Conservation (phyloP, 1,140 invertebrate genomes). For the Diachasma alloeum region DNA sequence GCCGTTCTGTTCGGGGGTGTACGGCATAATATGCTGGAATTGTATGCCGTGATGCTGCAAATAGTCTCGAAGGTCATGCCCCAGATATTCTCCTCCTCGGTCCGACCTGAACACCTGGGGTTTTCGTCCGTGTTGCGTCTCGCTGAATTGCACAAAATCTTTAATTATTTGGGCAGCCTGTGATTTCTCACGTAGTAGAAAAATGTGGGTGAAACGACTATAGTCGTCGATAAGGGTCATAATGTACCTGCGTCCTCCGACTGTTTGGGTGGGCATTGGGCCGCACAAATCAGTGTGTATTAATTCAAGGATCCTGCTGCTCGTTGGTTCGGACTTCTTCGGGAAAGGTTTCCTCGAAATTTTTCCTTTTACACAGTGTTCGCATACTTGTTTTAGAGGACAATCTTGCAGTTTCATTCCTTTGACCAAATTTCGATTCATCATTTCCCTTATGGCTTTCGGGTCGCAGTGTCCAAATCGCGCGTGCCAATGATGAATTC, state of each 20-base stretch:
- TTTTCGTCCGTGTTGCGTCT: background rate
- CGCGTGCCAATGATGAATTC: too few species aligned
- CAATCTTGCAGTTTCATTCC: too few species aligned
- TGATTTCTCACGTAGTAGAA: slow-evolving; percentile 25
- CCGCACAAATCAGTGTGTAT: slow-evolving; percentile 28
- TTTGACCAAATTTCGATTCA: too few species aligned
- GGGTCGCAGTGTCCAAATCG: too few species aligned
- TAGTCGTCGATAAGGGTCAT: slow-evolving; percentile 28
- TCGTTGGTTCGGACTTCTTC: background rate
- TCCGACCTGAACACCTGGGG: background rate
- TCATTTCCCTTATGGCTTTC: too few species aligned
- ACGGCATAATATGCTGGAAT: background rate
- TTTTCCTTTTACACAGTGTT: too few species aligned
- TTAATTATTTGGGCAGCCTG: slow-evolving; percentile 13
- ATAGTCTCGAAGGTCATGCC: background rate
- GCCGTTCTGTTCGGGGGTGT: slow-evolving; percentile 10
- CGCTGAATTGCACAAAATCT: slow-evolving; percentile 13
- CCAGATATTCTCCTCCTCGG: background rate
- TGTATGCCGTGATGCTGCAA: background rate
- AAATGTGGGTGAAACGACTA: slow-evolving; percentile 8
- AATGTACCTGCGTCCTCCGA: slow-evolving; percentile 11
- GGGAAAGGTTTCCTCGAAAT: too few species aligned
- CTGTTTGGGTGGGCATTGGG: slow-evolving; percentile 1
- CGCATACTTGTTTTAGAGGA: too few species aligned
- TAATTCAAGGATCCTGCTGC: slow-evolving; percentile 1